Base-by-base conservation (phyloP, 2,888 invertebrate genomes). In the Scaptomyza reducta region DNA sequence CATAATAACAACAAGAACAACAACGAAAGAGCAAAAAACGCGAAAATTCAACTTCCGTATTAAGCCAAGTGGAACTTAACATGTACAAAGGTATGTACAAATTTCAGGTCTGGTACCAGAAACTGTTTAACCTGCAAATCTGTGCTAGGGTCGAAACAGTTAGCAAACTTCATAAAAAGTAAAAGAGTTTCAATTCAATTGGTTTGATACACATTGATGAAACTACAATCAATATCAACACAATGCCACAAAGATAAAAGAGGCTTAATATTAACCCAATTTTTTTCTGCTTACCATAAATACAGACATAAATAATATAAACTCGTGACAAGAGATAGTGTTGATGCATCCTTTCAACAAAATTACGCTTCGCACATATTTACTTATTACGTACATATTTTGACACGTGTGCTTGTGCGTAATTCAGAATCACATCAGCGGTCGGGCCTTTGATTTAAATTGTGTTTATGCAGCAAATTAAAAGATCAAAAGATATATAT, bases 361-460 rank as follows among this genome's bases (percentile, higher is more conserved):
- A 57, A 55, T 72, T 27, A 29, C 61, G 16, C 44, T 35, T 77
- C 67, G 25, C 73, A 74, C 77, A 51, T 73, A 70, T 55, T 55
- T 53, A 70, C 55, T 55, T 54, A 53, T 40, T 70, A 42, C 71
- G 33, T 38, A 50, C 22, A 42, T 71, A 72, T 88, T 83, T 68
- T 83, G 88, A 83, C 82, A 84, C 80, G 77, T 86, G 77, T 54
- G 61, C 27, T 51, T 10, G 38, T 27, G 41, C 42, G 9, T 53
- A 44, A 62, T 74, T 66, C 63, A 68, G 66, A 70, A 72, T 38
- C 59, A 61, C 63, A 58, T 70, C 56, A 50, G 79, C 81, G 83
- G 88, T 54, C 13, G 33, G 69, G 67, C 79, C 90, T 90, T 90
- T 91, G 91, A 90, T 91, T 90, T 87, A 80, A 90, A 89, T 87